phyloP scores from a whole-genome alignment of 2,888 invertebrate genomes.

The Nemotelus pantherinus region DNA sequence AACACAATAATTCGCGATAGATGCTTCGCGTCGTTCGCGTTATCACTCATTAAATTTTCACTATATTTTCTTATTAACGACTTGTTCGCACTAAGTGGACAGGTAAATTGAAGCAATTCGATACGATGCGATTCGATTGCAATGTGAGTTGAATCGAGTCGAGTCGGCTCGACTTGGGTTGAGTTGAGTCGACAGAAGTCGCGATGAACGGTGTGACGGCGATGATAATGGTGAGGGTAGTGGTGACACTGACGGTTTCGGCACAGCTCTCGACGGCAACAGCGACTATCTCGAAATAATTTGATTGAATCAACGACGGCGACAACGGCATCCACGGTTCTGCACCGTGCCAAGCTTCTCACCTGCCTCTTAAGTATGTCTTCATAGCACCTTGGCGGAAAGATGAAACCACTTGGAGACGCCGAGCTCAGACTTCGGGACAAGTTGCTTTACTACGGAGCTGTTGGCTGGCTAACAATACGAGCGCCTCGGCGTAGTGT shows the following conservation, averaged over 20 bases:
- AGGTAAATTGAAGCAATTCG: slow-evolving; percentile 34
- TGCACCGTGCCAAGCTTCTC: slow-evolving; percentile 27
- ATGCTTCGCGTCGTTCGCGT: slow-evolving; percentile 21
- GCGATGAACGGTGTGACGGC: slow-evolving; percentile 13
- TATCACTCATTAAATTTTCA: slow-evolving; percentile 25
- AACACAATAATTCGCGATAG: background rate
- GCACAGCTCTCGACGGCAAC: background rate
- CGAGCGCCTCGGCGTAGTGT: background rate
- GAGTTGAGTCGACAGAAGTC: background rate
- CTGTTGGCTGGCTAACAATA: slow-evolving; percentile 20
- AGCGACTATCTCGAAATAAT: slow-evolving; percentile 18
- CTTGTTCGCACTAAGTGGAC: slow-evolving; percentile 39
- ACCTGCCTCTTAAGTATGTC: slow-evolving; percentile 33
- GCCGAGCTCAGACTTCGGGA: background rate
- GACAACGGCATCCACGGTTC: slow-evolving; percentile 26
- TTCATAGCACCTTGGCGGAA: slow-evolving; percentile 41
- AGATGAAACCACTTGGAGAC: slow-evolving; percentile 38
- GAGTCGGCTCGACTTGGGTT: background rate
- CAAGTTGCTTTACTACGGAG: background rate
- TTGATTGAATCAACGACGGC: slow-evolving; percentile 32
- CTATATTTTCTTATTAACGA: slow-evolving; percentile 38
- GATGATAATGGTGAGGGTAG: slow-evolving; percentile 5
- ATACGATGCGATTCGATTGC: too few species aligned
- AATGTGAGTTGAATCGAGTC: too few species aligned
- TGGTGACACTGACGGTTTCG: background rate